phyloP scores from a whole-genome alignment of 2,888 invertebrate species.

The Heliconius ethilla region DNA sequence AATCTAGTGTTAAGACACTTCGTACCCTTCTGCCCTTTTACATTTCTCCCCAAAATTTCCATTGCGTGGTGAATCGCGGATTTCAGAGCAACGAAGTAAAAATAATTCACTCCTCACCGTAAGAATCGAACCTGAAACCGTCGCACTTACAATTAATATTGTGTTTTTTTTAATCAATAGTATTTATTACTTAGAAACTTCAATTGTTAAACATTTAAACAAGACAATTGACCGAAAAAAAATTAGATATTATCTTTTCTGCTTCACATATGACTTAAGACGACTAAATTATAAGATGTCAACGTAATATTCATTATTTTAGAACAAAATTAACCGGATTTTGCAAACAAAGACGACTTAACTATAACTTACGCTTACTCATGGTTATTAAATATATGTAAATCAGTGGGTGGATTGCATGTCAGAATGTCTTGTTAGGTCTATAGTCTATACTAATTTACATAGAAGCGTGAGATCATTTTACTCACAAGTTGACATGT shows the following conservation, averaged over 20 bases:
- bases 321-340: neutral
- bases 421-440: conserved; percentile 43
- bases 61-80: no score
- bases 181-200: no score
- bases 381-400: conserved; percentile 35
- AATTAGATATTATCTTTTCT: neutral
- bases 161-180: no score
- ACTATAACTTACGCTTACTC: neutral
- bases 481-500: conserved; percentile 17
- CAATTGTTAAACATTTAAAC: neutral
- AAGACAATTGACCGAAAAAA: neutral
- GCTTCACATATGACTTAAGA: neutral
- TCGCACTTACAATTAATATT: no score
- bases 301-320: neutral
- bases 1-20: no score
- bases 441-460: conserved; percentile 48
- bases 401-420: conserved; percentile 43
- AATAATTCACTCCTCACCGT: no score
- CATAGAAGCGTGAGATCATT: conserved; percentile 52
- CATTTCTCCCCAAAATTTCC: no score
- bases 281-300: neutral
- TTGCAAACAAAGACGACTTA: neutral
- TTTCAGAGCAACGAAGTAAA: no score
- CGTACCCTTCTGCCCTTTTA: no score
- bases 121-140: no score